Conservation (phyloP, 2,113 vertebrate species). For the Tachysurus vachellii region DNA sequence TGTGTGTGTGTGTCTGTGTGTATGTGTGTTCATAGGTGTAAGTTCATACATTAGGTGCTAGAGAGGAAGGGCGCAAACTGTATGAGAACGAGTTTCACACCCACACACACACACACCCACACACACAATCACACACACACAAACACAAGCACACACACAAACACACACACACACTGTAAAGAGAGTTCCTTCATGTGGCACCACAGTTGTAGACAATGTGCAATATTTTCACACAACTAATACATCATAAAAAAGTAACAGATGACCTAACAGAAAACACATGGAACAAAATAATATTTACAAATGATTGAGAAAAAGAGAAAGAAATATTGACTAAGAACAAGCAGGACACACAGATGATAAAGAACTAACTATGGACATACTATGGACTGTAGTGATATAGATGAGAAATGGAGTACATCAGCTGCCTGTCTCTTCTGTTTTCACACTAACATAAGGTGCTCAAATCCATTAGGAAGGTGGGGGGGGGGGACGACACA, state of each 20-base stretch:
- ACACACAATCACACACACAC: conserved; percentile 30
- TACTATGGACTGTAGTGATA: neutral
- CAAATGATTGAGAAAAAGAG: neutral
- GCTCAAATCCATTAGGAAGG: neutral
- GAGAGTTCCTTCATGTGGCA: neutral
- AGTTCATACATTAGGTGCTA: conserved; percentile 41
- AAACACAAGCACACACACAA: conserved; percentile 24
- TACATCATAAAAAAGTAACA: neutral
- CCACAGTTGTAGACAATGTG: conserved; percentile 17
- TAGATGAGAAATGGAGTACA: neutral
- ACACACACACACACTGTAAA: neutral
- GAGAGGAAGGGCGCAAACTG: conserved; percentile 52
- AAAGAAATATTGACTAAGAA: neutral
- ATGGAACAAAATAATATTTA: neutral
- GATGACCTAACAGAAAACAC: neutral
- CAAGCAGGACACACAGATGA: neutral
- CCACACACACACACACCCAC: conserved; percentile 5
- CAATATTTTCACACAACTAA: neutral
- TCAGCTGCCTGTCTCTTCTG: neutral
- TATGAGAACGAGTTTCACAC: conserved; percentile 49
- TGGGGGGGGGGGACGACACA: neutral
- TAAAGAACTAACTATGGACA: neutral
- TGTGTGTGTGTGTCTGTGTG: neutral
- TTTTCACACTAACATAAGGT: neutral
- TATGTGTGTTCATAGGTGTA: conserved; percentile 24